A percentile compares a stretch with the other conserved stretches of the same genome.
These are phyloP conservation scores for Trachemys scripta DNA, from an alignment of 2,113 vertebrate species.

Conservation along the genomic window DNA sequence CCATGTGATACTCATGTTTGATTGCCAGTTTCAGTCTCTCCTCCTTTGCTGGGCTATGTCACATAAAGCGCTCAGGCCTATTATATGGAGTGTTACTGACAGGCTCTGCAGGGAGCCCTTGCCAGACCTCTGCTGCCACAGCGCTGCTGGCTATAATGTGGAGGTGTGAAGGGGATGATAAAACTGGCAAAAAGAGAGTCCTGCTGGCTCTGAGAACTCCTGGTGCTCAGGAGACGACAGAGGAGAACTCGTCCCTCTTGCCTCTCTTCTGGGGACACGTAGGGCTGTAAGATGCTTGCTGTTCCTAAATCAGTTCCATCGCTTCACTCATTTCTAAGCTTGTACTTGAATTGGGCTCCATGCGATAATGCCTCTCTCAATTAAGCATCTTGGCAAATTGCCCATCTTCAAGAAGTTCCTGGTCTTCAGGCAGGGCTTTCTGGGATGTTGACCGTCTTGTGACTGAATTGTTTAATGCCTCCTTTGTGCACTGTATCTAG, in stretches of 20 bases:
- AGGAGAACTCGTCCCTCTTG: constrained; percentile 39
- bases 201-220: not conserved
- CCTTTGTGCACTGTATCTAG: constrained; percentile 62
- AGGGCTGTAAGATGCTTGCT: constrained; percentile 17
- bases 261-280: constrained; percentile 35
- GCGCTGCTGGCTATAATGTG: not conserved
- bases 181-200: not conserved
- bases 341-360: not conserved
- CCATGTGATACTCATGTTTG: not conserved
- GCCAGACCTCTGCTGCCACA: not conserved
- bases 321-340: constrained; percentile 29
- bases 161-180: not conserved
- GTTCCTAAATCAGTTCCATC: constrained; percentile 56
- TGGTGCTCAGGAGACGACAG: not conserved
- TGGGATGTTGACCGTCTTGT: constrained; percentile 69
- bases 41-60: not conserved
- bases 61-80: not conserved
- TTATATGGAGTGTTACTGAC: not conserved
- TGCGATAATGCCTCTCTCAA: constrained; percentile 72
- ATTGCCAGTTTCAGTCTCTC: not conserved
- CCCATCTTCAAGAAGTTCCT: constrained; percentile 49
- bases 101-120: not conserved
- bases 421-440: constrained; percentile 37
- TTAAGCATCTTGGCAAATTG: constrained; percentile 62
- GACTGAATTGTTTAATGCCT: constrained; percentile 71